Conservation (phyloP, 2,888 invertebrate genomes). For the Conistra vaccinii region DNA sequence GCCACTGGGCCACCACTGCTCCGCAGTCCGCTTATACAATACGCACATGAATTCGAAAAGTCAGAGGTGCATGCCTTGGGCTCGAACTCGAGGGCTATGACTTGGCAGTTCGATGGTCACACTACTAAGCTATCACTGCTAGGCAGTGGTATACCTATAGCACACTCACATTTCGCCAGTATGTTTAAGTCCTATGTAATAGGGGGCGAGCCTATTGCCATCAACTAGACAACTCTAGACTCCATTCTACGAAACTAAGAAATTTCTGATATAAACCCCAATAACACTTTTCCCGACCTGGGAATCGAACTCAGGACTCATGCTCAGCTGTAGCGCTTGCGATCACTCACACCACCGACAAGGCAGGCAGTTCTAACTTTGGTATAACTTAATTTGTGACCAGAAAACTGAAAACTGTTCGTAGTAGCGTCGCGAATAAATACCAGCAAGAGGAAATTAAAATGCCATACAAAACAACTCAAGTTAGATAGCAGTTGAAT, state of each 20-base stretch:
- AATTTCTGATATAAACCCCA: not conserved
- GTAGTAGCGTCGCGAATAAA: not conserved
- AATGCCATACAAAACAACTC: slow-evolving; percentile 42
- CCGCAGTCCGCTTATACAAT: too few species aligned
- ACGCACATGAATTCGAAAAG: too few species aligned
- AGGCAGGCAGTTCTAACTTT: not conserved
- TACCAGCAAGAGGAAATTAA: slow-evolving; percentile 41
- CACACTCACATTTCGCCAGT: not conserved
- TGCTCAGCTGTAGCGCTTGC: not conserved
- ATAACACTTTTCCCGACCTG: not conserved
- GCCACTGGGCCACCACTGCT: too few species aligned
- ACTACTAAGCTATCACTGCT: too few species aligned
- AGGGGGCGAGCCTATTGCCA: not conserved
- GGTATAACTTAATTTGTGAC: not conserved
- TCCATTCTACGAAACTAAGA: not conserved
- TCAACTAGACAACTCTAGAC: too few species aligned
- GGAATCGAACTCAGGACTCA: not conserved
- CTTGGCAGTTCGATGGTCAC: too few species aligned
- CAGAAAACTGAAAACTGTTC: slow-evolving; percentile 7
- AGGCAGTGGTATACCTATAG: not conserved
- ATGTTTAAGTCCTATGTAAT: not conserved
- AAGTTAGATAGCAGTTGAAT: slow-evolving; percentile 38
- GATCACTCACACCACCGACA: not conserved
- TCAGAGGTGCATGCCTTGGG: too few species aligned
- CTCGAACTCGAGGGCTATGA: too few species aligned